Percentiles rank a stretch among this genome's conserved stretches.
Evolutionary conservation across 2,797 vertebrate species (phyloP).

Genomic region (Leuciscus waleckii): DNA sequence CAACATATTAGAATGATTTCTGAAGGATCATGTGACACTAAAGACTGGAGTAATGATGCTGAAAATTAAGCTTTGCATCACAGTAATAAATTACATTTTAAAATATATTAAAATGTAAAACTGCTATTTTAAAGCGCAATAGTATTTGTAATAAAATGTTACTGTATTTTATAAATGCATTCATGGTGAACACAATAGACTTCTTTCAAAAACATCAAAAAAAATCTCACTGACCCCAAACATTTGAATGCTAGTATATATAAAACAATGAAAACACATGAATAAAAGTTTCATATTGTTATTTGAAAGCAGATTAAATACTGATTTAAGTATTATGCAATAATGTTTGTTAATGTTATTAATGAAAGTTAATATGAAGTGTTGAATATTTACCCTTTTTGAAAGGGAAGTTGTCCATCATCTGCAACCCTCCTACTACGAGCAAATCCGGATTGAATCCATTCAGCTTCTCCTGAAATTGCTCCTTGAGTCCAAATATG

Average conservation of each 20-base stretch:
- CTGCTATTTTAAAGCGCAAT: background rate
- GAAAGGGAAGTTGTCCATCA: slow-evolving; percentile 90
- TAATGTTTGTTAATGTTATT: background rate
- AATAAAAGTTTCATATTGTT: background rate
- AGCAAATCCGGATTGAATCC: slow-evolving; percentile 80
- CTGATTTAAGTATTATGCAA: background rate
- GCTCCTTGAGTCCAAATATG: slow-evolving; percentile 81
- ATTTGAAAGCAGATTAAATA: background rate
- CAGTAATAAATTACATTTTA: background rate
- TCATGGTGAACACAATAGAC: background rate
- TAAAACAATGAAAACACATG: background rate
- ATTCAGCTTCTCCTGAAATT: slow-evolving; percentile 78
- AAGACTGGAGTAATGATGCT: too few relatives aligned
- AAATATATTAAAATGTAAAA: too few relatives aligned
- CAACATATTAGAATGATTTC: background rate
- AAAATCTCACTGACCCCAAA: background rate
- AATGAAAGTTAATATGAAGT: background rate
- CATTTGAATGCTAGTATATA: background rate
- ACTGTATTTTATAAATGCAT: background rate
- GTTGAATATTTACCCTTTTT: slow-evolving; percentile 68
- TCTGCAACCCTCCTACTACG: slow-evolving; percentile 85
- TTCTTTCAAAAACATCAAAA: background rate
- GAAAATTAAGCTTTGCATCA: background rate
- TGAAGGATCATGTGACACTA: background rate
- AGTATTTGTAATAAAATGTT: background rate